Evolutionary conservation across 2,797 vertebrate genomes (phyloP), one percentile per base, ranked within the genome.

Genomic region (Rhyacichthys aspro): DNA sequence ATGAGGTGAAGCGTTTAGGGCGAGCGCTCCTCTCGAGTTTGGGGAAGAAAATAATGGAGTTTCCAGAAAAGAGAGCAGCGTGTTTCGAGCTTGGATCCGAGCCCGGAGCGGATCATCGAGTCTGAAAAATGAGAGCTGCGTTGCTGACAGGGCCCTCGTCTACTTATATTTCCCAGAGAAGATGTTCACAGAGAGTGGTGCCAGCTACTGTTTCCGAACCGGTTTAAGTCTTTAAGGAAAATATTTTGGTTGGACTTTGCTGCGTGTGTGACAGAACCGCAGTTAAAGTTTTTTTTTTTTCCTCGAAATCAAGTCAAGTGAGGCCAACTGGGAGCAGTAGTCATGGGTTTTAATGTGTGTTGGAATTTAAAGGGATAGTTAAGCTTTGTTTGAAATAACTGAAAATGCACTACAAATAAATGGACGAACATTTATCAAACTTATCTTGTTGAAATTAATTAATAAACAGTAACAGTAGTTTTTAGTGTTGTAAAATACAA

Each of bases 71-170:
- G 52, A 38, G 19, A 38, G 14, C 52, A 19, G 58, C 11, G 37
- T 17, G 72, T 69, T 59, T 1, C 45, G 73, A 61, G 54, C 62
- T 59, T 82, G 80, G 80, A 84, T 43, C 46, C 46, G 10, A 55
- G 80, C 79, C 82, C 67, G 68, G 57, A 56, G 14, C 12, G 54
- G 69, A 68, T 69, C 23, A 43, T 74, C 68, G 61, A 76, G 66
- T 63, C 44, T 57, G 50, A 59, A 72, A 76, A 56, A 72, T 28
- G 63, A 46, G 63, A 55, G 63, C 34, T 44, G 66, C 67, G 62
- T 23, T 9, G 18, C 55, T 17, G 41, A 46, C 60, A 57, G 67
- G 34, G 28, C 37, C 12, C 64, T 46, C 54, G 56, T 56, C 50
- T 17, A 11, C 58, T 32, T 53, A 18, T 41, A 23, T 53, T 79